Conservation (phyloP, 1,140 invertebrate species). For the Drosophila saltans region DNA sequence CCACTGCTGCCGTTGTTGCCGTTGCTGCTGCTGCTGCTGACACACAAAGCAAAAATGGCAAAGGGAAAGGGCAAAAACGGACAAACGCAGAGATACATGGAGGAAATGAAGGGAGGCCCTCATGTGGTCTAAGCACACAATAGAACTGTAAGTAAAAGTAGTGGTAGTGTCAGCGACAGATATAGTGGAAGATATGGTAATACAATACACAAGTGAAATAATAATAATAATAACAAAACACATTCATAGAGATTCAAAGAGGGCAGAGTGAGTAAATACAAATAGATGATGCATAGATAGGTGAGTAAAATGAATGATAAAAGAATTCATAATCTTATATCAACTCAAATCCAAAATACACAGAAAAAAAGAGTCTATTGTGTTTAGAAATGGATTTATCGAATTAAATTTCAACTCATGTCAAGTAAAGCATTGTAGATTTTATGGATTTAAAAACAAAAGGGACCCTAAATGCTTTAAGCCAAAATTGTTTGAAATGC, state of each 20-base stretch:
- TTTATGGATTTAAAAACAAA: too few relatives aligned
- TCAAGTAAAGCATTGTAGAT: too few relatives aligned
- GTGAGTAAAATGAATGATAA: neutral
- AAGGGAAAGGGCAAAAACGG: neutral
- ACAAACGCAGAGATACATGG: slow-evolving; percentile 7
- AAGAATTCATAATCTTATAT: neutral
- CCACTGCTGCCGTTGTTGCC: neutral
- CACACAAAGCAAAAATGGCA: slow-evolving; percentile 21
- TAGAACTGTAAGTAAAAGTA: slow-evolving; percentile 17
- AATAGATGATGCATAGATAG: neutral
- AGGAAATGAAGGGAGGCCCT: slow-evolving; percentile 9
- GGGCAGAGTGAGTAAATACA: neutral
- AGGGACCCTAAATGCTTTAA: too few relatives aligned
- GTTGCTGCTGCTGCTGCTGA: slow-evolving; percentile 5
- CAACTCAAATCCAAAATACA: neutral
- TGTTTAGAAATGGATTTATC: neutral
- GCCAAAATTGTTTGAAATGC: too few relatives aligned
- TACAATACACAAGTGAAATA: slow-evolving; percentile 22
- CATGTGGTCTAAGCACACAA: slow-evolving; percentile 18
- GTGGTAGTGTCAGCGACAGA: slow-evolving; percentile 4
- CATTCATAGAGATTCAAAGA: neutral
- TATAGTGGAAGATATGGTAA: slow-evolving; percentile 16
- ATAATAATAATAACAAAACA: slow-evolving; percentile 19
- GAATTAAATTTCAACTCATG: too few relatives aligned
- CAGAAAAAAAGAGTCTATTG: neutral